A percentile compares a stretch with the other conserved stretches of the same genome.
Evolutionary conservation across 2,888 invertebrate genomes (phyloP).

Genomic region (Macrosiphum euphorbiae): DNA sequence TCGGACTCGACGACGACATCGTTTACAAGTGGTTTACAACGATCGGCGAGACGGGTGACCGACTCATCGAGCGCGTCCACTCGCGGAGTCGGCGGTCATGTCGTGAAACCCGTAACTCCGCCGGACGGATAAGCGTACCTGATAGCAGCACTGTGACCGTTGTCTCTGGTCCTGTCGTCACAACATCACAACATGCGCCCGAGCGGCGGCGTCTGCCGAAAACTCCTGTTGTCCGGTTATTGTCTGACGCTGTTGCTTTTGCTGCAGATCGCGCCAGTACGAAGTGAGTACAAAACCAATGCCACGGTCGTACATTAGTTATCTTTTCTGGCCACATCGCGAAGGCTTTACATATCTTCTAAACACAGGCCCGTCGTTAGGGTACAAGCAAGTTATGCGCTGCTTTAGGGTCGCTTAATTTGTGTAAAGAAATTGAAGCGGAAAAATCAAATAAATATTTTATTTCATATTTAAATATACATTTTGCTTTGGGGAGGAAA

Average conservation of each 20-base stretch:
- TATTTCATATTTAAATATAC: too few species aligned
- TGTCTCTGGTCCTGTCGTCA: not conserved
- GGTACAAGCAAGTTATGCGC: too few species aligned
- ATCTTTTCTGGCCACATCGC: not conserved
- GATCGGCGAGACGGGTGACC: not conserved
- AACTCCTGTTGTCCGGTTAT: not conserved
- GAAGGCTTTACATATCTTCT: not conserved
- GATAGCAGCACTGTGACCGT: not conserved
- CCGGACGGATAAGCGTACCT: not conserved
- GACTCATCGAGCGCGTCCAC: not conserved
- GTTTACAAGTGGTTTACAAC: not conserved
- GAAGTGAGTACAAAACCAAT: slow-evolving; percentile 9
- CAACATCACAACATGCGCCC: slow-evolving; percentile 24
- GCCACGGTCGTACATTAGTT: not conserved
- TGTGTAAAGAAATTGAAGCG: too few species aligned
- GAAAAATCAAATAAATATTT: too few species aligned
- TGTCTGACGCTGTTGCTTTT: not conserved
- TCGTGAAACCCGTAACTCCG: not conserved
- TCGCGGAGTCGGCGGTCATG: not conserved
- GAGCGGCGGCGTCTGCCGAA: not conserved
- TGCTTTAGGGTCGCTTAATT: too few species aligned
- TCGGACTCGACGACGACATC: not conserved
- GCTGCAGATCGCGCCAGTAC: not conserved
- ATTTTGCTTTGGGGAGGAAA: too few species aligned
- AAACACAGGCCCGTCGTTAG: too few species aligned